Evolutionary conservation across 2,113 vertebrate genomes (phyloP), one percentile per base, ranked within the genome.

Genomic region (Paramisgurnus dabryanus): DNA sequence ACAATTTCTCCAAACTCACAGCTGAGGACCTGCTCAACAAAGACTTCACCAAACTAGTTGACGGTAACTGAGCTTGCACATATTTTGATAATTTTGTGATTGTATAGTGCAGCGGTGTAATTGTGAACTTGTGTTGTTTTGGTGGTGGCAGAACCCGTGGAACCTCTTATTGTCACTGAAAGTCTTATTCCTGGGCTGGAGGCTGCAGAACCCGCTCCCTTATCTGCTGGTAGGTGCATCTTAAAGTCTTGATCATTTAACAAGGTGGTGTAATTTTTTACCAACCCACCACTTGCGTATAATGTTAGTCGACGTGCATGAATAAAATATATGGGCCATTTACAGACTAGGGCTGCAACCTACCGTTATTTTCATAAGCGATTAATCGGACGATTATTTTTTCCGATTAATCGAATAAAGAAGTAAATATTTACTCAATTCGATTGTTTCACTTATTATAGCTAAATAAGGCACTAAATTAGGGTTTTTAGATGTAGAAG

Each of bases 1-100:
- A 98, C 89, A 93, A 94, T 90, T 98, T 99, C 88, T 96, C 97
- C 86, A 96, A 93, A 85, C 94, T 98, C 58, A 92, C 94, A 1
- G 95, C 95, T 6, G 96, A 96, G 79, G 95, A 97, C 83, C 90
- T 96, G 79, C 93, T 95, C 40, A 92, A 95, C 79, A 96, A 97
- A 84, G 95, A 96, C 87, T 95, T 95, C 86, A 93, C 94, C 17
- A 97, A 95, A 82, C 91, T 95, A 2, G 87, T 92, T 11, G 91
- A 95, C 0, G 95, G 97, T 98, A 90, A 90, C 90, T 71, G n/a
- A 43, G 18, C 34, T 15, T 43, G 39, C 53, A 6, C 12, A 22
- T 47, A 10, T 9, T 11, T 41, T 60, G 63, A 18, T 12, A 47
- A 22, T 0, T 68, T 15, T 55, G 34, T 34, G 2, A 34, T 74